Base-by-base conservation (phyloP, 2,888 invertebrate genomes). In the Patella depressa region DNA sequence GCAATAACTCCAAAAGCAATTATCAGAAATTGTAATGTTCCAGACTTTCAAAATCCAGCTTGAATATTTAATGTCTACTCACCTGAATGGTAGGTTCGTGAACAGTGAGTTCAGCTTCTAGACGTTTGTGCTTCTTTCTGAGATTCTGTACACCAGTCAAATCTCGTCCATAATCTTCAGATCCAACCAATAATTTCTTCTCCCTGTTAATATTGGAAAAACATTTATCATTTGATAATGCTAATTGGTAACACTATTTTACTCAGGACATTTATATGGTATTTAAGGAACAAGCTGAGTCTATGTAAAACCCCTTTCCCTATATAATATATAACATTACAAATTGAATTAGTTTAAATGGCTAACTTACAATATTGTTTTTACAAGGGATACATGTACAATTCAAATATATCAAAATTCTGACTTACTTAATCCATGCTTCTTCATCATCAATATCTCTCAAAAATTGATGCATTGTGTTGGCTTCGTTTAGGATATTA, bases 381-480 rank as follows among this genome's bases (percentile, higher is more conserved):
- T 34, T 34, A 34, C 34, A 34, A 34, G 2, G 4, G 34, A 2
- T 34, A 2, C 4, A 45, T 45, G 45, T 45, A 45, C 45, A 9
- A 45, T 45, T 45, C 7, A 45, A 45, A 45, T 45, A 45, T 7
- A 45, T 45, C 45, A 45, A 45, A 45, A 45, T 45, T 45, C 45
- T 45, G 5, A 89, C 93, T 91, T 80, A 95, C 95, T 98, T 99
- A 92, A 99, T 99, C 99, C 99, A 99, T 11, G 98, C 97, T 93
- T 99, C 99, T 93, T 99, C 99, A 90, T 99, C 99, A 82, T 99
- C 99, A 91, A 99, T 98, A 91, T 99, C 99, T 76, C 99, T 93
- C 94, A 99, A 97, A 95, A 99, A 99, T 93, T 99, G 99, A 92
- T 99, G 99, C 90, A 99, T 94, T 9, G 98, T 98, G 91, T 98